Percentiles rank a stretch among this genome's conserved stretches.
phyloP scores from a whole-genome alignment of 2,113 vertebrate genomes.

The Periophthalmodon schlosseri region DNA sequence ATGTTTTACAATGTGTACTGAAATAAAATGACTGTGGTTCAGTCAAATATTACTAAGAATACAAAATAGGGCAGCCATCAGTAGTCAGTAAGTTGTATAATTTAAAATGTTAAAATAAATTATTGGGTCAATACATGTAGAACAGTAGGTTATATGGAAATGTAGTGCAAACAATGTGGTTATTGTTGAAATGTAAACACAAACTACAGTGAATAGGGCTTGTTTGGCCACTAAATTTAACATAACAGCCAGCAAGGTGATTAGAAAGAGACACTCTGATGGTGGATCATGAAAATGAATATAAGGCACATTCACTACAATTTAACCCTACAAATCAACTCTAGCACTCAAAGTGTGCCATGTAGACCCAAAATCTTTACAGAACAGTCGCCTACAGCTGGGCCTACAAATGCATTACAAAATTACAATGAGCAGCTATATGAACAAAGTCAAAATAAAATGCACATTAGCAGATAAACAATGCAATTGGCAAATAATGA shows the following conservation, averaged over 20 bases:
- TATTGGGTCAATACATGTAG: neutral
- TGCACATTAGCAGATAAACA: constrained; percentile 56
- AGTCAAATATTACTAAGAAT: constrained; percentile 21
- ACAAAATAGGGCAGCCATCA: constrained; percentile 49
- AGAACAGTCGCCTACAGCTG: constrained; percentile 8
- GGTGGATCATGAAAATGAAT: constrained; percentile 38
- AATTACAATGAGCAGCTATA: constrained; percentile 26
- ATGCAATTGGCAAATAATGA: constrained; percentile 57
- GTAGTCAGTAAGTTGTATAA: constrained; percentile 57
- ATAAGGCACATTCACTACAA: constrained; percentile 68
- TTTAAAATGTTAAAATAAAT: constrained; percentile 20
- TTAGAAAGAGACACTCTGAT: constrained; percentile 29
- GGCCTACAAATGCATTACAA: constrained; percentile 25
- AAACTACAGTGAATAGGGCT: constrained; percentile 17
- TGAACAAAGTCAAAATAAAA: constrained; percentile 34
- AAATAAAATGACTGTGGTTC: constrained; percentile 23
- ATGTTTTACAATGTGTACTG: constrained; percentile 16
- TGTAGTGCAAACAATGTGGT: constrained; percentile 59
- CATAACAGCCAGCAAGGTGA: constrained; percentile 23
- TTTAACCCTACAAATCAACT: constrained; percentile 16
- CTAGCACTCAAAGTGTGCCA: constrained; percentile 10
- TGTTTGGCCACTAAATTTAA: constrained; percentile 17
- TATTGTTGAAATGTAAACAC: constrained; percentile 21
- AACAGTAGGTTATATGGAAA: constrained; percentile 23
- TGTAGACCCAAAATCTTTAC: constrained; percentile 10